phyloP scores from a whole-genome alignment of 2,113 vertebrate species.

The Psophia crepitans region DNA sequence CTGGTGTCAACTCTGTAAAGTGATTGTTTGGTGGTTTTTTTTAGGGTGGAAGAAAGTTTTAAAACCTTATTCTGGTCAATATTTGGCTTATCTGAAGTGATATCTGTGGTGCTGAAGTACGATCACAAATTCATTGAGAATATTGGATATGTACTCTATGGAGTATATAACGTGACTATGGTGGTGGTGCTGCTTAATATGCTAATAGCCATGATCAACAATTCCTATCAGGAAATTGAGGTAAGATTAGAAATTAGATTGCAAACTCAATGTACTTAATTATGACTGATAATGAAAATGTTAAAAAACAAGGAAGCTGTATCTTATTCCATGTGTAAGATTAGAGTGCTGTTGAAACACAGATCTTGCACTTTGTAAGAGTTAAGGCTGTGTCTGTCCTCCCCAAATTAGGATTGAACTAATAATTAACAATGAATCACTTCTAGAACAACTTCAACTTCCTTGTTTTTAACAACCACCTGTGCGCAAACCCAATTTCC shows the following conservation, averaged over 20 bases:
- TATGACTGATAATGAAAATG: neutral
- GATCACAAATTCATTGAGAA: constrained; percentile 99
- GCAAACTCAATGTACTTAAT: neutral
- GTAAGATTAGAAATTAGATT: constrained; percentile 67
- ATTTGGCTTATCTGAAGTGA: constrained; percentile 95
- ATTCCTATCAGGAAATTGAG: constrained; percentile 98
- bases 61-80: constrained; percentile 99
- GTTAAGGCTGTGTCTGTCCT: neutral
- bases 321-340: neutral
- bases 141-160: constrained; percentile 95
- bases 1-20: neutral
- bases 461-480: neutral
- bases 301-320: neutral
- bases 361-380: neutral
- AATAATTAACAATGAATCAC: neutral
- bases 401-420: neutral
- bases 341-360: neutral
- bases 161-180: constrained; percentile 97
- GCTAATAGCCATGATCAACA: constrained; percentile 99
- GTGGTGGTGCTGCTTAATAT: constrained; percentile 98
- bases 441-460: neutral
- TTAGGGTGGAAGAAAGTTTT: constrained; percentile 96
- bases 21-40: constrained; percentile 45
- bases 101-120: constrained; percentile 97
- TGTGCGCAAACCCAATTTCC: neutral